These are phyloP conservation scores for Tyria jacobaeae DNA, from an alignment of 2,888 invertebrate species.

Conservation along the genomic window DNA sequence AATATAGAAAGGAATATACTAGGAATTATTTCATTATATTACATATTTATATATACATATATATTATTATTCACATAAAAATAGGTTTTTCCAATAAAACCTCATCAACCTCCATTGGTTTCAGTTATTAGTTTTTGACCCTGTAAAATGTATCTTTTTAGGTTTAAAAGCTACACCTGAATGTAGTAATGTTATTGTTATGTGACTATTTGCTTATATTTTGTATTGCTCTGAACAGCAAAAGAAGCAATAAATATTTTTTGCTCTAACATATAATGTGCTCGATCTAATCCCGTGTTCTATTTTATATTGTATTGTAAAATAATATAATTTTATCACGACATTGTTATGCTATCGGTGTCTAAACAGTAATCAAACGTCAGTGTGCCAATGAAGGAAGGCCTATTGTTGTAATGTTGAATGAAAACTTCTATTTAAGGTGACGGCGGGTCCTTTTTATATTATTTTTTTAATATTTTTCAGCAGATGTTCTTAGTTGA, in stretches of 20 bases:
- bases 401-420: conserved; percentile 83
- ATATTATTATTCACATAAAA: no score
- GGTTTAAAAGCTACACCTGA: not conserved
- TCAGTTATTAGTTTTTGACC: not conserved
- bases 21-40: no score
- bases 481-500: conserved; percentile 82
- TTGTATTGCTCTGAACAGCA: not conserved
- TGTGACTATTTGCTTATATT: not conserved
- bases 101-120: not conserved
- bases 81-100: no score
- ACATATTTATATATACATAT: no score
- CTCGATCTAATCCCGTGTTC: conserved; percentile 14
- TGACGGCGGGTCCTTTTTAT: conserved; percentile 76
- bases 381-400: conserved; percentile 86
- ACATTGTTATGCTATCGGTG: conserved; percentile 64
- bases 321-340: conserved; percentile 6
- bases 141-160: not conserved
- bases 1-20: no score
- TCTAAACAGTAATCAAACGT: conserved; percentile 79
- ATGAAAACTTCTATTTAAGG: conserved; percentile 86
- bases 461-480: conserved; percentile 79
- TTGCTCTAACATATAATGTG: conserved; percentile 5
- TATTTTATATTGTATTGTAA: conserved; percentile 9
- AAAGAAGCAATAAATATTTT: not conserved
- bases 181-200: not conserved